Evolutionary conservation across 2,888 invertebrate genomes (phyloP).

Genomic region (Calliopum simillimum): DNA sequence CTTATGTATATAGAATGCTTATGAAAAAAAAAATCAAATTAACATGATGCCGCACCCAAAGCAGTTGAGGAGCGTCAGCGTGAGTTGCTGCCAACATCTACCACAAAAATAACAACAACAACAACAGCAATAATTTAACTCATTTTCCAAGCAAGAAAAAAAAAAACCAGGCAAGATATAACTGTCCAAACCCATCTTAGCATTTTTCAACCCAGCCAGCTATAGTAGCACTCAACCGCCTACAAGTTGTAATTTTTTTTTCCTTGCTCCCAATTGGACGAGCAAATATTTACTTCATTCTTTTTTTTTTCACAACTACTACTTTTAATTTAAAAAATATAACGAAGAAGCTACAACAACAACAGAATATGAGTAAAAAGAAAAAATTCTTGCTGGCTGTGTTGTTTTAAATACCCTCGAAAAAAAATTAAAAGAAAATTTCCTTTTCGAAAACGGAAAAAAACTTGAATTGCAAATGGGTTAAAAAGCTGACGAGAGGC

Average conservation of each 20-base stretch:
- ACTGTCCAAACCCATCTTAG: slow-evolving; percentile 1
- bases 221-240: too few relatives aligned
- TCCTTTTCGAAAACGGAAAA: slow-evolving; percentile 53
- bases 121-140: slow-evolving; percentile 17
- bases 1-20: too few relatives aligned
- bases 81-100: background rate
- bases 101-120: slow-evolving; percentile 17
- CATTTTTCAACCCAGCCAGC: slow-evolving; percentile 21
- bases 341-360: slow-evolving; percentile 13
- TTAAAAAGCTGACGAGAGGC: slow-evolving; percentile 2
- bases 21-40: slow-evolving; percentile 16
- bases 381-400: slow-evolving; percentile 19
- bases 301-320: slow-evolving; percentile 50
- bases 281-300: slow-evolving; percentile 58
- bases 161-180: slow-evolving; percentile 5
- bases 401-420: slow-evolving; percentile 35
- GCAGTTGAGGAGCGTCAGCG: slow-evolving; percentile 7
- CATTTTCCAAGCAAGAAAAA: slow-evolving; percentile 18
- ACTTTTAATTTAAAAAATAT: slow-evolving; percentile 59
- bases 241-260: background rate
- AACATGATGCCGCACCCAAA: slow-evolving; percentile 30
- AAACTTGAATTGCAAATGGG: slow-evolving; percentile 28
- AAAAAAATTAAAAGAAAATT: slow-evolving; percentile 56
- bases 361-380: slow-evolving; percentile 17
- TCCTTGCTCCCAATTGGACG: slow-evolving; percentile 56